Conservation (phyloP, 2,888 invertebrate species). For the Morpho deidamia region DNA sequence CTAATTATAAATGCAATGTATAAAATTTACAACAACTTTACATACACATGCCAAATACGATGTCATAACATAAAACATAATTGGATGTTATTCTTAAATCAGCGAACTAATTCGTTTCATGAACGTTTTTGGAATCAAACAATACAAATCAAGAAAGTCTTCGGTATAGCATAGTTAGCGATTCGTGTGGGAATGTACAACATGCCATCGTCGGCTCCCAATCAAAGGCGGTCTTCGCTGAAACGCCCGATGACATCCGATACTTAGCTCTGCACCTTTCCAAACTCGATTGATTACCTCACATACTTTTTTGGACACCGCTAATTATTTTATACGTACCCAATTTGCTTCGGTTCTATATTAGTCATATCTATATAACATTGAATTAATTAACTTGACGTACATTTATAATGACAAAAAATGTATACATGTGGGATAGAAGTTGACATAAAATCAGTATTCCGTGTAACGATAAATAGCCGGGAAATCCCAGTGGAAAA, state of each 20-base stretch:
- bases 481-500: constrained; percentile 57
- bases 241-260: constrained; percentile 56
- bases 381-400: constrained; percentile 3
- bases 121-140: constrained; percentile 56
- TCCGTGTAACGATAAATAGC: constrained; percentile 32
- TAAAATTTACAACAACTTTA: not conserved
- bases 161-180: constrained; percentile 35
- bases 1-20: too few relatives aligned
- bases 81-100: constrained; percentile 18
- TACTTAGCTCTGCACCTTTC: constrained; percentile 41
- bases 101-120: constrained; percentile 35
- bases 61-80: constrained; percentile 17
- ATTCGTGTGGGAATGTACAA: constrained; percentile 71
- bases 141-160: constrained; percentile 32
- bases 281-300: constrained; percentile 37
- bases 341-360: constrained; percentile 27
- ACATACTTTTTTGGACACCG: constrained; percentile 31
- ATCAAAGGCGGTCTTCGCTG: constrained; percentile 65
- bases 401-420: constrained; percentile 5
- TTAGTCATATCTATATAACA: constrained; percentile 12
- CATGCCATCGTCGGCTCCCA: constrained; percentile 55
- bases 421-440: constrained; percentile 9
- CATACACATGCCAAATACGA: constrained; percentile 5
- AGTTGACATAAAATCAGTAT: constrained; percentile 19
- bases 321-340: constrained; percentile 24